Evolutionary conservation across 1,140 invertebrate species (phyloP).

Genomic region (Muscidifurax raptorellus): DNA sequence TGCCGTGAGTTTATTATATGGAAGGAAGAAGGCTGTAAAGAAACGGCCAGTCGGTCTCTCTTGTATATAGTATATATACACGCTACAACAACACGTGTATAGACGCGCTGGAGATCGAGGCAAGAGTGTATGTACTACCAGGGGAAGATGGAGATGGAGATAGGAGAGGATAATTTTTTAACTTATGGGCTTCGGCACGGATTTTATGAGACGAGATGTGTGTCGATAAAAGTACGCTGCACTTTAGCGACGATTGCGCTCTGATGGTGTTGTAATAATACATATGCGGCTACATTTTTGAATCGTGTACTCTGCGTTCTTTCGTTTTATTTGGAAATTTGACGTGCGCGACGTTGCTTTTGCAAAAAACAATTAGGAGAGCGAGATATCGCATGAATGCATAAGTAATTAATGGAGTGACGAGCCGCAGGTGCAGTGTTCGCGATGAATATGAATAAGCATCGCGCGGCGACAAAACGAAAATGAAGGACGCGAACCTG

Average conservation of each 20-base stretch:
- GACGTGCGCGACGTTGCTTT: too few species aligned
- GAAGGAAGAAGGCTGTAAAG: neutral
- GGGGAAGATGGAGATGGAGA: neutral
- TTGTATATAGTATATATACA: neutral
- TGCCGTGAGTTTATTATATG: neutral
- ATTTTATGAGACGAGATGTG: slow-evolving; percentile 3
- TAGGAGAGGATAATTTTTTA: neutral
- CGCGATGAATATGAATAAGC: neutral
- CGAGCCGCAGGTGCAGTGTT: too few species aligned
- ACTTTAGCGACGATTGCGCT: neutral
- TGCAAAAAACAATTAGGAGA: too few species aligned
- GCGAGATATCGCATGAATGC: too few species aligned
- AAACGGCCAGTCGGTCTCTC: neutral
- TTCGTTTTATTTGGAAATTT: too few species aligned
- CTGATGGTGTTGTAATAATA: too few species aligned
- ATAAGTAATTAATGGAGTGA: too few species aligned
- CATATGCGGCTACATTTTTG: neutral
- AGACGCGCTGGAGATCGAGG: neutral
- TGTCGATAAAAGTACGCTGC: slow-evolving; percentile 13
- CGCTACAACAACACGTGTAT: neutral
- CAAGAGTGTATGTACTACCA: neutral
- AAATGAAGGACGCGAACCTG: neutral
- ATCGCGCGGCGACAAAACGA: neutral
- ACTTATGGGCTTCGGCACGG: neutral
- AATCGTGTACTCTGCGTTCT: too few species aligned